Evolutionary conservation across 2,888 invertebrate genomes (phyloP).

Genomic region (Cephus runcator): DNA sequence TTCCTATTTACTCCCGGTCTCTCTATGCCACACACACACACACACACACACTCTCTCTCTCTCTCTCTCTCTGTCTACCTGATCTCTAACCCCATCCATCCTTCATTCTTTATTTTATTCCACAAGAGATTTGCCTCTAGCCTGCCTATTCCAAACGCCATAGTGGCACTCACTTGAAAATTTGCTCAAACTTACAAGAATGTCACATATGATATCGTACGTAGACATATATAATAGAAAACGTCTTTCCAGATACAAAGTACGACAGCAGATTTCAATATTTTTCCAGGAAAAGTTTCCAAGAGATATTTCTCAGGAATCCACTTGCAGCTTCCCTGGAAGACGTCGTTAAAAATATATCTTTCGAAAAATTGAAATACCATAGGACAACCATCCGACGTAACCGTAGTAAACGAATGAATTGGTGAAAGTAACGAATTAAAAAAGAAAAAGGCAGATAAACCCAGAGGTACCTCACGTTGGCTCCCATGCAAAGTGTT

Average conservation of each 20-base stretch:
- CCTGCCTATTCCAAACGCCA: not conserved
- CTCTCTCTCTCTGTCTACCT: slow-evolving; percentile 3
- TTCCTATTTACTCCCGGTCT: not conserved
- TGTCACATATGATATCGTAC: not conserved
- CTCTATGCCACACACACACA: not conserved
- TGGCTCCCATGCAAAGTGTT: not conserved
- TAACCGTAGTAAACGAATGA: not conserved
- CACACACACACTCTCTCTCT: not conserved
- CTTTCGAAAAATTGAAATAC: not conserved
- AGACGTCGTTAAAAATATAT: not conserved
- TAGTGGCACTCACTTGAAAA: not conserved
- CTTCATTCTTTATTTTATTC: slow-evolving; percentile 35
- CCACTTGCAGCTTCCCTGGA: not conserved
- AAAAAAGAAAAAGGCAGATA: not conserved
- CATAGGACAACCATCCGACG: not conserved
- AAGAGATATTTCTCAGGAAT: not conserved
- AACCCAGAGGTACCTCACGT: not conserved
- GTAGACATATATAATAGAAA: not conserved
- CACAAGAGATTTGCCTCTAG: slow-evolving; percentile 23
- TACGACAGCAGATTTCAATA: not conserved
- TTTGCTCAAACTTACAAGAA: not conserved
- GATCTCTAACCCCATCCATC: slow-evolving; percentile 10
- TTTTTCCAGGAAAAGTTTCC: not conserved
- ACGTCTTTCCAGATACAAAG: not conserved
- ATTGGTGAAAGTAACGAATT: not conserved